phyloP scores from a whole-genome alignment of 1,140 invertebrate genomes.

The Matsumurasca onukii region DNA sequence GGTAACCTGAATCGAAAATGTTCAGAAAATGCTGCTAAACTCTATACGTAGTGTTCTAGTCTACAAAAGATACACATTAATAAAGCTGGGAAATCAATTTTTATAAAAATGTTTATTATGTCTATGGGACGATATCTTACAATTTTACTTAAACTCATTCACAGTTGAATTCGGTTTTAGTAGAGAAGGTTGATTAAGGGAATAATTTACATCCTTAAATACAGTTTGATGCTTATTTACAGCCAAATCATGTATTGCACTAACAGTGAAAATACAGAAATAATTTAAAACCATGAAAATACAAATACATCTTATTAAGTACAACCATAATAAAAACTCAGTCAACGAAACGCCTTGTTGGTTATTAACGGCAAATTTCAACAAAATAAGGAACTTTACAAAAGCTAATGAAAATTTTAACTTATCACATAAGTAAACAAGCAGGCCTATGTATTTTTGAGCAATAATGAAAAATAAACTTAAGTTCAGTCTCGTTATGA shows the following conservation, averaged over 20 bases:
- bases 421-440: too few relatives aligned
- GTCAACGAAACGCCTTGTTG: too few relatives aligned
- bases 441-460: too few relatives aligned
- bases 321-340: too few relatives aligned
- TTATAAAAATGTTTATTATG: constrained; percentile 9
- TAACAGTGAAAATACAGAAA: neutral
- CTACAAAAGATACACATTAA: constrained; percentile 22
- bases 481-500: too few relatives aligned
- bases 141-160: neutral
- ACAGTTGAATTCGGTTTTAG: constrained; percentile 7
- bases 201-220: constrained; percentile 8
- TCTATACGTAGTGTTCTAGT: neutral
- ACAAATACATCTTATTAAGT: neutral
- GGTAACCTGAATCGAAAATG: constrained; percentile 19
- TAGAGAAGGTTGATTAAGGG: constrained; percentile 7
- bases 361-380: too few relatives aligned
- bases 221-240: constrained; percentile 14
- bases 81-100: neutral
- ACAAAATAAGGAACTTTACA: too few relatives aligned
- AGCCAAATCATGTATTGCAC: constrained; percentile 17
- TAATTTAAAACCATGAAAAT: neutral
- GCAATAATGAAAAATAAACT: too few relatives aligned
- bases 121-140: constrained; percentile 17
- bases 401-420: too few relatives aligned
- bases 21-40: constrained; percentile 13